These are phyloP conservation scores for Clarias laeviceps DNA, from an alignment of 2,797 vertebrate genomes.

Conservation along the genomic window DNA sequence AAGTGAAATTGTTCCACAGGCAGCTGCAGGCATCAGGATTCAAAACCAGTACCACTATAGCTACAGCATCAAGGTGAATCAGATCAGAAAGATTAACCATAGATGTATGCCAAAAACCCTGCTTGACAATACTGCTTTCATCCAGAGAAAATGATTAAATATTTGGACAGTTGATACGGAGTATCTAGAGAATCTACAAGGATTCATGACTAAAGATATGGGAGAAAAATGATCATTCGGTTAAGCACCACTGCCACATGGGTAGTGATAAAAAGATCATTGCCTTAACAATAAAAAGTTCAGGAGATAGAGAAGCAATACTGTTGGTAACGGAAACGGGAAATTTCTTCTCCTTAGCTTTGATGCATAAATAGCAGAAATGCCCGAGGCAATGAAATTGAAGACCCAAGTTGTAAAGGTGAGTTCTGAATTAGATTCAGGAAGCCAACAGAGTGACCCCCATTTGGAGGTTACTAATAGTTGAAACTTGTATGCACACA, in stretches of 20 bases:
- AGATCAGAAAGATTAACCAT: not conserved
- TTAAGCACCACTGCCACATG: not conserved
- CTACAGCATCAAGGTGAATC: not conserved
- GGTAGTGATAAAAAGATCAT: not conserved
- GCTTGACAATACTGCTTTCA: not conserved
- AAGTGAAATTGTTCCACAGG: not conserved
- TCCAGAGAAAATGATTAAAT: not conserved
- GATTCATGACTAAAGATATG: not conserved
- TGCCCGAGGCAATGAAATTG: not conserved
- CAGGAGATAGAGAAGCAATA: not conserved
- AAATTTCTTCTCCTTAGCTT: not conserved
- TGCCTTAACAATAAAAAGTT: not conserved
- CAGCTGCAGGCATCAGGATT: not conserved
- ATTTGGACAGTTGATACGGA: not conserved
- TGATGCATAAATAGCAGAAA: not conserved
- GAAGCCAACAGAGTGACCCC: not conserved
- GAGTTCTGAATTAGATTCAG: constrained; percentile 12
- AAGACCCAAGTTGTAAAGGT: not conserved
- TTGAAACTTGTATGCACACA: not conserved
- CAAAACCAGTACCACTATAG: not conserved
- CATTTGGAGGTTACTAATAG: not conserved
- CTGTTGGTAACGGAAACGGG: not conserved
- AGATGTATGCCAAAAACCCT: not conserved
- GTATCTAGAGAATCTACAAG: not conserved
- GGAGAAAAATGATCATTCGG: not conserved